These are phyloP conservation scores for Micronycteris hirsuta DNA, from an alignment of 2,113 vertebrate genomes.

Conservation along the genomic window DNA sequence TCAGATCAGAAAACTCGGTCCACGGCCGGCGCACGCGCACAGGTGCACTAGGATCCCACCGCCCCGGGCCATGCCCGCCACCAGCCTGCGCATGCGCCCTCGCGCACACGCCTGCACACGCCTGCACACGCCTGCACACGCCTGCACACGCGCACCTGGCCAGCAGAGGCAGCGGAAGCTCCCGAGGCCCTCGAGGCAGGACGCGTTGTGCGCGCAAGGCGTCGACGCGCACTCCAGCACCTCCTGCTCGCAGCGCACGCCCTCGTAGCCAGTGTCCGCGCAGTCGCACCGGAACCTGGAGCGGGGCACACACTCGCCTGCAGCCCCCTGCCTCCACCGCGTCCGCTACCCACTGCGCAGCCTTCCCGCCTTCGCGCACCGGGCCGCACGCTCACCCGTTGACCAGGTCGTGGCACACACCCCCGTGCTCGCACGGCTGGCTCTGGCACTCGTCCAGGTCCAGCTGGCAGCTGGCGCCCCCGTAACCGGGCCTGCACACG, in stretches of 20 bases:
- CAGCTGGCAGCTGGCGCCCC: conserved; percentile 87
- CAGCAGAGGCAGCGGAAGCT: conserved; percentile 91
- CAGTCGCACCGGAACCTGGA: conserved; percentile 91
- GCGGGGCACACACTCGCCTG: neutral
- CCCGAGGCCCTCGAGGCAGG: conserved; percentile 87
- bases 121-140: conserved; percentile 81
- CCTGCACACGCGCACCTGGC: conserved; percentile 85
- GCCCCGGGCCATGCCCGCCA: fast-evolving
- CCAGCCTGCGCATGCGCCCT: fast-evolving
- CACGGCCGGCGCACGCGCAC: neutral
- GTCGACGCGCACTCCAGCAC: conserved; percentile 91
- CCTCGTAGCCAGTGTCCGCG: conserved; percentile 87
- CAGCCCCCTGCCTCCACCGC: neutral
- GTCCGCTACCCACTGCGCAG: fast-evolving
- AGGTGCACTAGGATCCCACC: too few relatives aligned
- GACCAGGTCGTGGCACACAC: conserved; percentile 85
- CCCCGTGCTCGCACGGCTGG: conserved; percentile 86
- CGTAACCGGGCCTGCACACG: conserved; percentile 86
- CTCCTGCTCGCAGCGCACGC: conserved; percentile 87
- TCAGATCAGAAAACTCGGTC: neutral
- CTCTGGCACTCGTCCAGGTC: conserved; percentile 92
- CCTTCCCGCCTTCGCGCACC: neutral
- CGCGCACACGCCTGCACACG: neutral
- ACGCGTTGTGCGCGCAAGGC: conserved; percentile 89
- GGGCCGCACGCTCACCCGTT: conserved; percentile 83